Evolutionary conservation across 1,140 invertebrate species (phyloP), one percentile per base, ranked within the genome.

Genomic region (Drosophila malerkotliana): DNA sequence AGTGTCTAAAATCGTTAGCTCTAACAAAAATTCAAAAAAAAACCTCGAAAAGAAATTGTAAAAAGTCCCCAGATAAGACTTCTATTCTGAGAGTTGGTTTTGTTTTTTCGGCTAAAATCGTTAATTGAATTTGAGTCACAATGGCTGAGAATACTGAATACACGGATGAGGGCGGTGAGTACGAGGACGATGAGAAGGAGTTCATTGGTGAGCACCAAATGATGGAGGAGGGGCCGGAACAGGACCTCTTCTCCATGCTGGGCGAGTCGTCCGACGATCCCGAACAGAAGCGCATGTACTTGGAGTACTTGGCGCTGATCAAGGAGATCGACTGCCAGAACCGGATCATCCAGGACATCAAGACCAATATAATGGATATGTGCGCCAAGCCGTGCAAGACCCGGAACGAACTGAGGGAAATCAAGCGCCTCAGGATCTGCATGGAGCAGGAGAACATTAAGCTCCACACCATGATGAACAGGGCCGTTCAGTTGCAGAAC

Each of bases 271-370:
- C 84, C 1, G 90, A 91, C 26, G 82, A 91, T 81, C 84, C 89
- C 0, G 90, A 91, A 12, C 79, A 91, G 45, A 79, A 87, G 39
- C 90, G 90, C 39, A 84, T 84, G 68, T 91, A 91, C 26, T 60
- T 77, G 54, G 90, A 91, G 55, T 91, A 91, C n/a, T 21, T 90
- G 60, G 53, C 83, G 12, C 47, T 91, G 44, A 81, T 90, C 68
- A 91, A 90, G 48, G 90, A 91, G 48, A 91, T 91, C 51, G 87
- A 91, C 3, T 90, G 87, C 62, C 90, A 91, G 54, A 91, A 91
- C 45, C 80, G 72, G 24, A 77, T 90, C 9, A 82, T 91, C 28
- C 72, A 76, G 51, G 82, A 90, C 60, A 84, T 91, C 7, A 91
- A 91, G 58, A 48, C 15, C 2, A 76, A 90, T 53, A 75, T 91